Evolutionary conservation across 1,140 invertebrate genomes (phyloP), one percentile per base, ranked within the genome.

Genomic region (Drosophila chauvacae): DNA sequence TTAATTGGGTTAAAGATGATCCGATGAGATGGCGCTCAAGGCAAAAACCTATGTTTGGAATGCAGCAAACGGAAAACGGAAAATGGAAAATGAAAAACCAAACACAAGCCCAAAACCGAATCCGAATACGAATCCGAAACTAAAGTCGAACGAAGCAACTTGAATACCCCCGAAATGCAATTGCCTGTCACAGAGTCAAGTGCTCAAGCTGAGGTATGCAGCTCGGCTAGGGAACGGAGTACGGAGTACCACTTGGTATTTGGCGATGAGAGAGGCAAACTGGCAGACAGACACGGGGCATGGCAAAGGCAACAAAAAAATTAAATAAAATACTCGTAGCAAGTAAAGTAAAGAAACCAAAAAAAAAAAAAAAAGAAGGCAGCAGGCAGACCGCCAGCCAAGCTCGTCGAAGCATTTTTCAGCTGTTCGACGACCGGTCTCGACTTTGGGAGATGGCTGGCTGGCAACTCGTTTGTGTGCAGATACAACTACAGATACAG

Each of bases 381-480:
- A 55, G 39, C 60, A 74, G 66, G 30, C 72, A 41, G 59, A 63
- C 74, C 68, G 66, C 73, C 76, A 87, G 71, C 55, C 81, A 85
- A 77, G 66, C 58, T 77, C 75, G 71, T 73, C 60, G 51, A 76
- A 37, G 73, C 71, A 76, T 75, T 88, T 90, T 90, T 90, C 85
- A 90, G 85, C 85, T 90, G 85, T 90, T 90, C 85, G 76, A 56
- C 66, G 66, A 90, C 85, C 85, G 85, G 85, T 90, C 85, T 83
- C 77, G 63, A 71, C 66, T 77, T 70, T 57, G 72, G 66, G 61
- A 65, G 50, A 51, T 51, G 50, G 50, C 50, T 51, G 59, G 48
- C 62, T 70, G 62, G 45, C 62, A 68, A 70, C 61, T 70, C 62
- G 66, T 51, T 70, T 41, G 66, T 62, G 48, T 70, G 66, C 48